Percentiles rank a stretch among this genome's conserved stretches.
phyloP scores from a whole-genome alignment of 1,140 invertebrate species.

The Macrostomum lignano region DNA sequence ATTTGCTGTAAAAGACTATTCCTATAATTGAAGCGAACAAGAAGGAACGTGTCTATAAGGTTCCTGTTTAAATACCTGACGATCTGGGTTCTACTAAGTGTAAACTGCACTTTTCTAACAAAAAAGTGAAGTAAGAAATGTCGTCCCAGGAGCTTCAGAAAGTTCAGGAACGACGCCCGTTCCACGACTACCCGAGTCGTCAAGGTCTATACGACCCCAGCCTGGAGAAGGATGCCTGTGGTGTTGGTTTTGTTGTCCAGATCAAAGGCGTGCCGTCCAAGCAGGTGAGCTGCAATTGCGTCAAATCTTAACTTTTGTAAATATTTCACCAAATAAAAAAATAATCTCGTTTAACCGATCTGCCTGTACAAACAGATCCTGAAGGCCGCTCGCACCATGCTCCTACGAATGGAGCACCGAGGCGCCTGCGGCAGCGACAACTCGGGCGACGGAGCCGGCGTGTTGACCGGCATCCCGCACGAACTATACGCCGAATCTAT shows the following conservation, averaged over 20 bases:
- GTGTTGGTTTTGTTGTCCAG: slow-evolving; percentile 87
- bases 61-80: too few species aligned
- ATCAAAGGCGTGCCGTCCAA: slow-evolving; percentile 71
- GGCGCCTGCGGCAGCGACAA: slow-evolving; percentile 94
- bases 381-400: slow-evolving; percentile 63
- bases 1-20: too few species aligned
- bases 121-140: too few species aligned
- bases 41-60: too few species aligned
- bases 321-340: neutral
- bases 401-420: slow-evolving; percentile 85
- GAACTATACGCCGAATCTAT: too few species aligned
- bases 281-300: slow-evolving; percentile 38
- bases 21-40: too few species aligned
- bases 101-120: too few species aligned
- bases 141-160: too few species aligned
- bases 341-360: neutral
- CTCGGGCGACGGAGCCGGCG: slow-evolving; percentile 86
- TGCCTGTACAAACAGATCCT: slow-evolving; percentile 42
- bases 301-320: neutral
- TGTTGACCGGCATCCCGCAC: slow-evolving; percentile 78
- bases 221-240: slow-evolving; percentile 76
- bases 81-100: too few species aligned
- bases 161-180: too few species aligned
- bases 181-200: slow-evolving; percentile 25
- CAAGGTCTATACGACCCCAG: slow-evolving; percentile 73